Evolutionary conservation across 2,113 vertebrate genomes (phyloP), one percentile per base, ranked within the genome.

Genomic region (Trematocara marginatum): DNA sequence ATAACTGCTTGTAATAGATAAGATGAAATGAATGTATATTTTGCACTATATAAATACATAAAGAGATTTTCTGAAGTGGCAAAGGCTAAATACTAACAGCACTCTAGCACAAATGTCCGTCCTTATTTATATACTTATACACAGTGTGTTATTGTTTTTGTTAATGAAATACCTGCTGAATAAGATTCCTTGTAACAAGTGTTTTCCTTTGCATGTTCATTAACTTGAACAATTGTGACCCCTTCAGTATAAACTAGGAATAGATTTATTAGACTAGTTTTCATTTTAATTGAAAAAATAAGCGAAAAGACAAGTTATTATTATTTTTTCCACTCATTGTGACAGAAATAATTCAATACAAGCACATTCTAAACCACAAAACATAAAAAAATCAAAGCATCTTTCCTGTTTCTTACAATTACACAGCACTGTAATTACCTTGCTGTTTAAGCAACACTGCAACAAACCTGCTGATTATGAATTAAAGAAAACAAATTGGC

Each of bases 141-240:
- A 59, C 4, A 64, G 15, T 74, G 12, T 54, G 5, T 53, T 82
- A 69, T 6, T 23, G 23, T 23, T 54, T 81, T 40, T 5, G 11
- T 8, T 4, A 64, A 64, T 64, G 34, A 45, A 71, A 71, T 26
- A 47, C 40, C 66, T 29, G 47, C 40, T 87, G 26, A 81, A 86
- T 26, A 80, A 78, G 6, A 26, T 31, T 16, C 79, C 78, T 54
- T 66, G 49, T 49, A 71, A 61, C n/a, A 51, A 35, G 49, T 13
- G 20, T 74, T 78, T 86, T 78, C 81, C 15, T 18, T 64, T n/a
- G 20, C 12, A 9, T 26, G n/a, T 84, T 80, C 56, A 18, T 81
- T 91, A 90, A 56, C 71, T 87, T 91, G 83, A 79, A 71, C 92
- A 91, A 91, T 80, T 94, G 92, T 95, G 93, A 94, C 94, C 86